Conservation (phyloP, 1,140 invertebrate genomes). For the Drosophila tsacasi region DNA sequence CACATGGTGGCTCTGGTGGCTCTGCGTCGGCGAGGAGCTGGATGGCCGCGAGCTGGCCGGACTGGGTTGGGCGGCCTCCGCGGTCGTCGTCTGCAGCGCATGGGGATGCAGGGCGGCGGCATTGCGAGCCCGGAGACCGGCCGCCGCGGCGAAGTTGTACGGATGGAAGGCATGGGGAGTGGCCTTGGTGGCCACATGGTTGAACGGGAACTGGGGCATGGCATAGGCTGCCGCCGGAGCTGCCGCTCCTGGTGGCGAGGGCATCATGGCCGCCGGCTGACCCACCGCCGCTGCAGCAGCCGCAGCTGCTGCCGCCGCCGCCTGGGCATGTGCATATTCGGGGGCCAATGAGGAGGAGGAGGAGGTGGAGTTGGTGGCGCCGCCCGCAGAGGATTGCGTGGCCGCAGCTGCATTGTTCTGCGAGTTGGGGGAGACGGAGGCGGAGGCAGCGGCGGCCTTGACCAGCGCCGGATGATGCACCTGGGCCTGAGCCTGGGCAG, state of each 20-base stretch:
- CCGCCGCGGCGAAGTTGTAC: slow-evolving; percentile 79
- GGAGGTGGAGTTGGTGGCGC: not conserved
- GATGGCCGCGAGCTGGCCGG: slow-evolving; percentile 86
- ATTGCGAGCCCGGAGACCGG: slow-evolving; percentile 78
- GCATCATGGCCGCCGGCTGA: slow-evolving; percentile 74
- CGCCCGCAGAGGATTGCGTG: slow-evolving; percentile 61
- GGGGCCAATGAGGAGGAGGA: slow-evolving; percentile 27
- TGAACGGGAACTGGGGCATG: slow-evolving; percentile 86
- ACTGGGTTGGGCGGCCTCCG: slow-evolving; percentile 83
- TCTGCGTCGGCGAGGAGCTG: slow-evolving; percentile 86
- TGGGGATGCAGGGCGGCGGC: slow-evolving; percentile 73
- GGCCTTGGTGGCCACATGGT: slow-evolving; percentile 85
- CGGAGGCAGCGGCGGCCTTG: slow-evolving; percentile 61
- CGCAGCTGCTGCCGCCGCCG: slow-evolving; percentile 58
- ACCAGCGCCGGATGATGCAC: slow-evolving; percentile 87
- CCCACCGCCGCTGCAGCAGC: slow-evolving; percentile 34
- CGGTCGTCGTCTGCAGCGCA: slow-evolving; percentile 9
- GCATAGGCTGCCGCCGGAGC: slow-evolving; percentile 64
- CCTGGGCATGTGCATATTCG: slow-evolving; percentile 39
- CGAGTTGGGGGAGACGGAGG: slow-evolving; percentile 43
- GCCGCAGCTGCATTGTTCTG: slow-evolving; percentile 12
- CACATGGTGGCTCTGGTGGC: slow-evolving; percentile 76
- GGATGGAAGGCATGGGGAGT: slow-evolving; percentile 81
- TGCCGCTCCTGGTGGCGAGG: slow-evolving; percentile 84
- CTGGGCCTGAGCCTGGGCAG: slow-evolving; percentile 59